Base-by-base conservation (phyloP, 2,113 vertebrate genomes). In the Chloropsis hardwickii region DNA sequence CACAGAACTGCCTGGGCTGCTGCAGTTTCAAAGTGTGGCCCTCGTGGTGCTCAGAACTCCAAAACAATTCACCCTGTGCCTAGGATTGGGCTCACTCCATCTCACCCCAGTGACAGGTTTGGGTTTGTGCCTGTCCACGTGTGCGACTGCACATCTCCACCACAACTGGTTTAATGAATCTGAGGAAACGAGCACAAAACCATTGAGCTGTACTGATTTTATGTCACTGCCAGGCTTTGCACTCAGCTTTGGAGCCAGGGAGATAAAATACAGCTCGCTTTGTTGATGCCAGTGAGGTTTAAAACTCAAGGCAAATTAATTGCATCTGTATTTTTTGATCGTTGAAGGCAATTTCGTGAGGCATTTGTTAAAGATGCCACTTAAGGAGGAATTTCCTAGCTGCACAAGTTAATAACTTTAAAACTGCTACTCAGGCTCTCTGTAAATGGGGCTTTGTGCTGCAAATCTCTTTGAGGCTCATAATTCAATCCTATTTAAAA, bases 401-500 rank as follows among this genome's bases (percentile, higher is more conserved):
- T 73, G 58, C 72, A 80, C 47, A 77, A 85, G 42, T 80, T 96
- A 96, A 88, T 96, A 90, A 94, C 82, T 88, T 81, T 77, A 86
- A 83, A 97, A 93, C 85, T 66, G 71, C 93, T 82, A 15, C 88
- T 82, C 81, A 71, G 37, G 35, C 60, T 92, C 71, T 40, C 54
- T 73, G 85, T 67, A 92, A 88, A 86, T 33, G 58, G 80, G 39
- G 67, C 79, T 97, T 96, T 95, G 80, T 60, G 76, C 82, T 93
- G 87, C 51, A 96, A 96, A 95, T 88, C 95, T 92, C 94, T 93
- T 73, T 50, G 85, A 93, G 71, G 45, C 82, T 92, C 76, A 69
- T 90, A 94, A 95, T 67, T 95, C 93, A 94, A 94, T 96, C 93
- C 93, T 96, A 94, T 94, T 96, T 95, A 93, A 86, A 83, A 97